Percentiles rank a stretch among this genome's conserved stretches.
These are phyloP conservation scores for Morpho helenor DNA, from an alignment of 2,888 invertebrate genomes.

Conservation along the genomic window DNA sequence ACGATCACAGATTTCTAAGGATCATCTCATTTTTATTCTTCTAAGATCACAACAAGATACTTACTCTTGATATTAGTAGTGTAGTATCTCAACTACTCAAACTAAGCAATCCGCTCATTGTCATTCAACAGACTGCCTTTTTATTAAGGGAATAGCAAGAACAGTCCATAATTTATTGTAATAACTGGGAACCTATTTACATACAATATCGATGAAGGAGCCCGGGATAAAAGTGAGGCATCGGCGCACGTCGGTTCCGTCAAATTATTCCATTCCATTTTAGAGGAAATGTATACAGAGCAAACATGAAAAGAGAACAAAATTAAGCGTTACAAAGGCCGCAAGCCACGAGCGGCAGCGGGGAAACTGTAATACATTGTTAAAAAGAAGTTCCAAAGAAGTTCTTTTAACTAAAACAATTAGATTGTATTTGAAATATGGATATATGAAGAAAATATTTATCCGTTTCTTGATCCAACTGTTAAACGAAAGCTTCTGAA, in stretches of 20 bases:
- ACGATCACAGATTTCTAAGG: too few species aligned
- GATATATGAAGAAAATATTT: too few species aligned
- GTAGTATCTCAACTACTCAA: conserved; percentile 2
- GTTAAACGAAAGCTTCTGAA: too few species aligned
- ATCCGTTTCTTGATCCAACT: too few species aligned
- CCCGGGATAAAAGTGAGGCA: conserved; percentile 22
- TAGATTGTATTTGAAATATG: too few species aligned
- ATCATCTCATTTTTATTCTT: too few species aligned
- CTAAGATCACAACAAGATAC: too few species aligned
- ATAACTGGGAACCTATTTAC: conserved; percentile 43
- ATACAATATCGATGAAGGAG: conserved; percentile 42
- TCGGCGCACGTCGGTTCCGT: conserved; percentile 54
- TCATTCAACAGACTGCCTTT: conserved; percentile 4
- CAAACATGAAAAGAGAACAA: conserved; percentile 76
- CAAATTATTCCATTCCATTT: conserved; percentile 73
- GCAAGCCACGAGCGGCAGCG: conserved; percentile 38
- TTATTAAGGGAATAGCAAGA: conserved; percentile 15
- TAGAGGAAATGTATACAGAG: conserved; percentile 74
- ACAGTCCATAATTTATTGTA: conserved; percentile 47
- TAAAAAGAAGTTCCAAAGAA: too few species aligned
- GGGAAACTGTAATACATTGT: background rate
- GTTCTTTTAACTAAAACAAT: too few species aligned
- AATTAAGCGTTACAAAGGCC: conserved; percentile 60
- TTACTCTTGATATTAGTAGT: too few species aligned
- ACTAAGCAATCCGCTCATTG: conserved; percentile 12